phyloP scores from a whole-genome alignment of 2,888 invertebrate species.

The Sericinus montela region DNA sequence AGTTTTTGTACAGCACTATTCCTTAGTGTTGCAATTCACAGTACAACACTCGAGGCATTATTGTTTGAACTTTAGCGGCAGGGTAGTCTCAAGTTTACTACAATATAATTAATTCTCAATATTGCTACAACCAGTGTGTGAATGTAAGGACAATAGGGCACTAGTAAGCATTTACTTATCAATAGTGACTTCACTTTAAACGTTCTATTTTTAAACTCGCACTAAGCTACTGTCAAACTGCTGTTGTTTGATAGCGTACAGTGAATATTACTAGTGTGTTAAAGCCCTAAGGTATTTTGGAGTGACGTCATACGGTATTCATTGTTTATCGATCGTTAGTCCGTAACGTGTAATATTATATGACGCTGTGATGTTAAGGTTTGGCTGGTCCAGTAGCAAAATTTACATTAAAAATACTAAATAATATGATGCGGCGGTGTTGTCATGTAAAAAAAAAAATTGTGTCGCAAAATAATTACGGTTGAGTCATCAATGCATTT shows the following conservation, averaged over 20 bases:
- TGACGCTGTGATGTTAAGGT: not conserved
- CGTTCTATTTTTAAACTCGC: slow-evolving; percentile 8
- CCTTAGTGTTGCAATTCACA: not conserved
- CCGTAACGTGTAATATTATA: not conserved
- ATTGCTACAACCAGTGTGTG: not conserved
- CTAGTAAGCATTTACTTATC: slow-evolving; percentile 21
- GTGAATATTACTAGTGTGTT: slow-evolving; percentile 20
- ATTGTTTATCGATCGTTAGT: not conserved
- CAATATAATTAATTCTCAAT: not conserved
- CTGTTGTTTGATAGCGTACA: slow-evolving; percentile 1
- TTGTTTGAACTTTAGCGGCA: not conserved
- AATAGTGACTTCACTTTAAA: slow-evolving; percentile 16
- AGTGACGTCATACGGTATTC: slow-evolving; percentile 1
- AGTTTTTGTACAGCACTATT: not conserved
- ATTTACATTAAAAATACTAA: not conserved
- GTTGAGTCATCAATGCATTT: not conserved
- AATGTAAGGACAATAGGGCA: slow-evolving; percentile 17
- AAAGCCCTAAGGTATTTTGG: slow-evolving; percentile 13
- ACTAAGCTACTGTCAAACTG: slow-evolving; percentile 4
- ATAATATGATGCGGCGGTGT: not conserved
- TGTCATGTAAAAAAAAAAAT: too few species aligned
- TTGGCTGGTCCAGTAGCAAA: slow-evolving; percentile 2
- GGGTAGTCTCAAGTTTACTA: not conserved
- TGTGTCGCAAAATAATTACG: not conserved
- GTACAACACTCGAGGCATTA: not conserved